phyloP scores from a whole-genome alignment of 2,888 invertebrate genomes.

The Lasioglossum marginatum region DNA sequence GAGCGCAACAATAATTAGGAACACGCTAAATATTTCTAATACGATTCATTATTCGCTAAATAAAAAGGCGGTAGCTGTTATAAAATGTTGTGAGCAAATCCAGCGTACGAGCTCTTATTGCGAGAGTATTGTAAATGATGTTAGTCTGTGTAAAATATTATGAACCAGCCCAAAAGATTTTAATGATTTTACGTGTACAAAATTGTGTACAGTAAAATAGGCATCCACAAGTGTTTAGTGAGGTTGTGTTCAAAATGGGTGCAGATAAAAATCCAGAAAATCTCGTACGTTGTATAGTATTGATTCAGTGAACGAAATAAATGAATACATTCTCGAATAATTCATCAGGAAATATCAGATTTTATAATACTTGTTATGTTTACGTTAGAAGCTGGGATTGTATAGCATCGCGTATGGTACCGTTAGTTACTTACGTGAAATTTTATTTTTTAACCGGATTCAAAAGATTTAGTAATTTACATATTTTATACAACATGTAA shows the following conservation, averaged over 20 bases:
- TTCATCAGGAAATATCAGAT: neutral
- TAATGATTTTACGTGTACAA: slow-evolving; percentile 37
- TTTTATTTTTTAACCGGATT: neutral
- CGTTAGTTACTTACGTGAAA: neutral
- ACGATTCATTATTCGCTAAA: neutral
- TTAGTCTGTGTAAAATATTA: neutral
- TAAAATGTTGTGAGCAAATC: neutral
- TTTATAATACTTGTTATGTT: neutral
- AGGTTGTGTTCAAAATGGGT: slow-evolving; percentile 56
- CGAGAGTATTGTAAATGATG: neutral
- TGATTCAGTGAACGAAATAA: neutral
- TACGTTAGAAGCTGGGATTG: neutral
- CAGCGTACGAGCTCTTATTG: neutral
- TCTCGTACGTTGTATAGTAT: slow-evolving; percentile 46
- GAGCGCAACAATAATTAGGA: neutral
- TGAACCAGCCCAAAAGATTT: neutral
- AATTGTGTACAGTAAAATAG: slow-evolving; percentile 26
- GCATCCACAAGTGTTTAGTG: slow-evolving; percentile 6
- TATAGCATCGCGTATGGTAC: slow-evolving; percentile 38
- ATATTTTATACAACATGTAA: neutral
- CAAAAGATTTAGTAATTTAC: neutral
- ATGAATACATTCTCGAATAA: neutral
- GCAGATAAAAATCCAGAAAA: slow-evolving; percentile 49
- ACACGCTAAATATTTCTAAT: neutral
- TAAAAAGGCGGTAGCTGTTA: neutral